phyloP scores from a whole-genome alignment of 2,797 vertebrate genomes.

The Mormyrops boulengeri region DNA sequence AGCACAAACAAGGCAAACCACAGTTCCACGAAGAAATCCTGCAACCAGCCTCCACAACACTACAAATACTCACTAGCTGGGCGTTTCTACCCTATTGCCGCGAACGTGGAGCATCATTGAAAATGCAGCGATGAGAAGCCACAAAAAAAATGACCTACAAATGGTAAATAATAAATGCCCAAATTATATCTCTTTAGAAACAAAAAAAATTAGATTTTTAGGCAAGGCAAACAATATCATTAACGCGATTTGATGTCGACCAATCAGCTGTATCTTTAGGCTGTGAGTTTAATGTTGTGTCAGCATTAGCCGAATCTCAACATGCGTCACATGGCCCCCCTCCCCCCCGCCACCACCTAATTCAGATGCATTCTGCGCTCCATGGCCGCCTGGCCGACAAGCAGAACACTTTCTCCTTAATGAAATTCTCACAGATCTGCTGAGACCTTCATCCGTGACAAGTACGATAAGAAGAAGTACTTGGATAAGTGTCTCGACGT shows the following conservation, averaged over 20 bases:
- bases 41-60: background rate
- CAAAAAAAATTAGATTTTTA: background rate
- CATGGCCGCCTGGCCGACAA: background rate
- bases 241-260: background rate
- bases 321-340: background rate
- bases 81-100: background rate
- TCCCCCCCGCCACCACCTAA: background rate
- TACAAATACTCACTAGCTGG: no score
- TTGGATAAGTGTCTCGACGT: conserved; percentile 92
- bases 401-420: conserved; percentile 53
- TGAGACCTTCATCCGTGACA: conserved; percentile 91
- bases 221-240: background rate
- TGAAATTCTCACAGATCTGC: conserved; percentile 63
- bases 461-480: conserved; percentile 97
- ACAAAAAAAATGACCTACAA: background rate
- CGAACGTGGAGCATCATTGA: background rate
- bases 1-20: background rate
- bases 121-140: background rate
- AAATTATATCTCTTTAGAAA: background rate
- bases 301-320: background rate
- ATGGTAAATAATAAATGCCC: background rate
- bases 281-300: background rate
- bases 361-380: background rate
- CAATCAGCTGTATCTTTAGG: background rate
- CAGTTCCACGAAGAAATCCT: background rate